Base-by-base conservation (phyloP, 2,888 invertebrate genomes). In the Oegoconia quadripuncta region DNA sequence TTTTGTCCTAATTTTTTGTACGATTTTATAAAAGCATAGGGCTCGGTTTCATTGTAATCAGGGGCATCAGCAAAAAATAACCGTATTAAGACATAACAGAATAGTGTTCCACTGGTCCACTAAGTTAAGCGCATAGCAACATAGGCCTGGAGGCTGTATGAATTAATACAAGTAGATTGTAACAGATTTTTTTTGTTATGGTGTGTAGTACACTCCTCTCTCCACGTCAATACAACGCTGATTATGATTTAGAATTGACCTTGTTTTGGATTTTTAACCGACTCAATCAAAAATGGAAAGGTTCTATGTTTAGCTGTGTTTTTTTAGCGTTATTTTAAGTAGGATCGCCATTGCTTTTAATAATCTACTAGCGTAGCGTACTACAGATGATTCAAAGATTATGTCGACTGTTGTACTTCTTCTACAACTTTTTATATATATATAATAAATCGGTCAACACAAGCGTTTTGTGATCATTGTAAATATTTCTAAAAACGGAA, bases 71-170 rank as follows among this genome's bases (percentile, higher is more conserved):
- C 59, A 64, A 79, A 80, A 77, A 80, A 71, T 77, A 79, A 82
- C 80, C 79, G 81, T 79, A 80, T 74, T 74, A 79, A 77, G 73
- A 78, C 59, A 74, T 83, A 84, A 84, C 82, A 66, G 83, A 80
- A 80, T 76, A 68, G 60, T 71, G 83, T 46, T 75, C 81, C 57
- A 86, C 78, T 82, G 65, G 55, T 82, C 81, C 58, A 84, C 79
- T 72, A 72, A 82, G 60, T 78, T 73, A 72, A 82, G 64, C 70
- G 64, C 68, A 63, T 70, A 58, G 66, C 74, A 72, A 75, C 73
- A 61, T 53, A 36, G 46, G 59, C 61, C 60, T 52, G 56, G 71
- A 67, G 69, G 73, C 71, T 65, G 61, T 59, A 53, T 60, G 53
- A 72, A 74, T 74, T 64, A 66, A 66, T 63, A 50, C 54, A 63